A percentile compares a stretch with the other conserved stretches of the same genome.
phyloP scores from a whole-genome alignment of 2,113 vertebrate genomes.

The Cynopterus brachyotis region DNA sequence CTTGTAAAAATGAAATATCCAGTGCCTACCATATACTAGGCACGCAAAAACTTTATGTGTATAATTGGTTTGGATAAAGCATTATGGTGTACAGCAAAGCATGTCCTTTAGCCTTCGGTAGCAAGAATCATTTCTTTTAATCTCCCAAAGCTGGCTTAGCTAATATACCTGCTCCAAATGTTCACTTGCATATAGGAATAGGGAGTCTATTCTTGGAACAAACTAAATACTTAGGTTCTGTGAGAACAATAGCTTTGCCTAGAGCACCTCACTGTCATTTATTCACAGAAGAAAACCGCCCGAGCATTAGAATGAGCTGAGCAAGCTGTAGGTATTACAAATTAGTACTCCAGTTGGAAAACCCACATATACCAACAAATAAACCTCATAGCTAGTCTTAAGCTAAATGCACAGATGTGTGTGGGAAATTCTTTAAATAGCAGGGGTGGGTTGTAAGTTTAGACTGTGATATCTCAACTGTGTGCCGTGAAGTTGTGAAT shows the following conservation, averaged over 20 bases:
- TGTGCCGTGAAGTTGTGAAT: background rate
- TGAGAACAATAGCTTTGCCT: conserved; percentile 44
- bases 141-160: conserved; percentile 57
- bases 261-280: conserved; percentile 62
- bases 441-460: conserved; percentile 52
- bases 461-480: conserved; percentile 50
- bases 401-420: conserved; percentile 66
- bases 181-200: conserved; percentile 40
- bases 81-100: conserved; percentile 30
- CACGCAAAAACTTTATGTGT: background rate
- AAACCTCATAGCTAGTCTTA: background rate
- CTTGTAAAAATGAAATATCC: background rate
- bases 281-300: conserved; percentile 63
- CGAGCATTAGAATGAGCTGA: conserved; percentile 68
- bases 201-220: conserved; percentile 39
- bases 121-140: conserved; percentile 46
- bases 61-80: conserved; percentile 37
- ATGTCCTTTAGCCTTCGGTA: conserved; percentile 14
- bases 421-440: conserved; percentile 62
- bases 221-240: conserved; percentile 56
- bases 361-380: conserved; percentile 60
- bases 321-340: conserved; percentile 61
- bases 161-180: conserved; percentile 52
- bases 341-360: conserved; percentile 48
- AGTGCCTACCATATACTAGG: background rate